Evolutionary conservation across 1,140 invertebrate genomes (phyloP), one percentile per base, ranked within the genome.

Genomic region (Dryas iulia): DNA sequence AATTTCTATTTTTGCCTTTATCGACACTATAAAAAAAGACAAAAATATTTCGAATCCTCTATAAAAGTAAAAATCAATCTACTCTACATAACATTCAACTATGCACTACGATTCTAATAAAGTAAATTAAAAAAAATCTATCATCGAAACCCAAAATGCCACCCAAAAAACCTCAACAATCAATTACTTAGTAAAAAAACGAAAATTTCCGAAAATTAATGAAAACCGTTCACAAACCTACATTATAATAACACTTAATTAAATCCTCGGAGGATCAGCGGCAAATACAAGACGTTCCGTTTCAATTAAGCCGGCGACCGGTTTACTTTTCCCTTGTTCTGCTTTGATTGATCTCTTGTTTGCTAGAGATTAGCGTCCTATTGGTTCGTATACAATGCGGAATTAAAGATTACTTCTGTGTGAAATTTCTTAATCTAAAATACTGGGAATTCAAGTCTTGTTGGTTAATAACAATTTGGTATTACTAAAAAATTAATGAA

Each of bases 271-370:
- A 59, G 24, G 26, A 66, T 52, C 56, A 31, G 53, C 24, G 25
- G 54, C 18, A 59, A 59, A 66, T 23, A 66, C 26, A 52, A 66
- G 56, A 52, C 56, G 64, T 21, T 66, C 35, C 57, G 31, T 66
- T 59, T 52, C 64, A 66, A 66, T 66, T 59, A 66, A 39, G 60
- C 52, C 25, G 23, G 21, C 35, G 57, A 59, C 35, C 56, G 56
- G 25, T 66, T 66, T 66, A 66, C 64, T 59, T 66, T 66, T 66
- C 56, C 64, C 24, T 47, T 35, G 24, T 52, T 66, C 64, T 59
- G 64, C 56, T 66, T 66, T 66, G 64, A 66, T 66, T 66, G 64
- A 66, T 66, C 56, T 52, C 64, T 59, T 66, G 64, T 66, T 58
- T 66, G 56, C 31, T 30, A 24, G 53, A 54, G 63, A 66, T 59